Evolutionary conservation across 2,888 invertebrate species (phyloP).

Genomic region (Athalia rosae): DNA sequence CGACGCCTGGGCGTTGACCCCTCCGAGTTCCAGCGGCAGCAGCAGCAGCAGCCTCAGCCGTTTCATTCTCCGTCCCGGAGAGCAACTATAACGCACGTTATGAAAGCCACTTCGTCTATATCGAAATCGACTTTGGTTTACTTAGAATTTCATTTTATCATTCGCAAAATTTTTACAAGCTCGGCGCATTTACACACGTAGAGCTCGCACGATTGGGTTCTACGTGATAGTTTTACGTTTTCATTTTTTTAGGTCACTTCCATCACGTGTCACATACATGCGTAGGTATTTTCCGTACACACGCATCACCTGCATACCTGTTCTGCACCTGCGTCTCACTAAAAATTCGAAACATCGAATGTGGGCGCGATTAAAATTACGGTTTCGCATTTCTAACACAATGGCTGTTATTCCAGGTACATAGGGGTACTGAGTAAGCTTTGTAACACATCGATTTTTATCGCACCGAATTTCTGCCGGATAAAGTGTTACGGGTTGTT

Average conservation of each 20-base stretch:
- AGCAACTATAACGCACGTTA: conserved; percentile 12
- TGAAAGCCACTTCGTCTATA: conserved; percentile 20
- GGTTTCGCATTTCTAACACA: background rate
- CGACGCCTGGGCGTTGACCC: conserved; percentile 72
- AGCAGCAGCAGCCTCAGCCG: no score
- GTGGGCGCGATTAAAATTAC: conserved; percentile 38
- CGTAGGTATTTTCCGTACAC: no score
- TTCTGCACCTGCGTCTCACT: conserved; percentile 13
- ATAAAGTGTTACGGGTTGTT: no score
- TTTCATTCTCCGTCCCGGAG: conserved; percentile 19
- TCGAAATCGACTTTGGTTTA: conserved; percentile 23
- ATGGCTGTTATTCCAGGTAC: background rate
- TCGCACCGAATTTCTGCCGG: no score
- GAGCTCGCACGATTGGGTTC: background rate
- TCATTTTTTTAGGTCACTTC: conserved; percentile 28
- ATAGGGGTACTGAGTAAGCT: conserved; percentile 14
- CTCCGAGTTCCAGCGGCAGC: conserved; percentile 27
- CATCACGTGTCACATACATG: background rate
- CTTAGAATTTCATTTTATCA: no score
- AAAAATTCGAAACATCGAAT: conserved; percentile 6
- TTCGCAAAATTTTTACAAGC: background rate
- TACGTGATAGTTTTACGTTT: background rate
- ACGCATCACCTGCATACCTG: background rate
- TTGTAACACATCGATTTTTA: no score
- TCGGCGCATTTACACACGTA: background rate